Evolutionary conservation across 2,888 invertebrate species (phyloP), one percentile per base, ranked within the genome.

Genomic region (Mesochorus sp.): DNA sequence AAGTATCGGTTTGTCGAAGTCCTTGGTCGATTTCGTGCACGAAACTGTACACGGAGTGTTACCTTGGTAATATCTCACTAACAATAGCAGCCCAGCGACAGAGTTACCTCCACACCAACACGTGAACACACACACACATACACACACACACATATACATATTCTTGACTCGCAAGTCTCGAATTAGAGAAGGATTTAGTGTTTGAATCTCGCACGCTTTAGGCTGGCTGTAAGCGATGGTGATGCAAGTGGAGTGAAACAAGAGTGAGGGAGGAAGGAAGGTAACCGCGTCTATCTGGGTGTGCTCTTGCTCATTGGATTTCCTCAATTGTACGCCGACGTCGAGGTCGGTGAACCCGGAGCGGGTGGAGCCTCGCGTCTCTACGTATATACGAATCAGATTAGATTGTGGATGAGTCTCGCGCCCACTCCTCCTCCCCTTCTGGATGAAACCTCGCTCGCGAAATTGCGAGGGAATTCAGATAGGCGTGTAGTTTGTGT

Each of bases 321-420:
- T 73, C 59, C 74, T 66, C 78, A 66, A 74, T 74, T 78, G 70
- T 70, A 70, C 59, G n/a, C 26, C 17, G 21, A 19, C 53, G 24
- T 77, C 57, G 73, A 51, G 85, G 83, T 86, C 83, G 76, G 70
- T 74, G 85, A 86, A 83, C 86, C 57, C 77, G 68, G 49, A 70
- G 72, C 47, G 70, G 34, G 34, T 17, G 24, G 72, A 76, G 44
- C 51, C 73, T 51, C 66, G 57, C 76, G 59, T 71, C 44, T 80
- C 82, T 82, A 84, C 83, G 84, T 82, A 70, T 49, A 51, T 59
- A 84, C 81, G 83, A 83, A 86, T 86, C 85, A 85, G 86, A 86
- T 86, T 86, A 86, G 83, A 86, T 85, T 82, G 84, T 77, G 77
- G 81, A 80, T 82, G 57, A 44, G 57, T 73, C 31, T 57, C 59